phyloP scores from a whole-genome alignment of 2,888 invertebrate genomes.

The Dorcus hopei region DNA sequence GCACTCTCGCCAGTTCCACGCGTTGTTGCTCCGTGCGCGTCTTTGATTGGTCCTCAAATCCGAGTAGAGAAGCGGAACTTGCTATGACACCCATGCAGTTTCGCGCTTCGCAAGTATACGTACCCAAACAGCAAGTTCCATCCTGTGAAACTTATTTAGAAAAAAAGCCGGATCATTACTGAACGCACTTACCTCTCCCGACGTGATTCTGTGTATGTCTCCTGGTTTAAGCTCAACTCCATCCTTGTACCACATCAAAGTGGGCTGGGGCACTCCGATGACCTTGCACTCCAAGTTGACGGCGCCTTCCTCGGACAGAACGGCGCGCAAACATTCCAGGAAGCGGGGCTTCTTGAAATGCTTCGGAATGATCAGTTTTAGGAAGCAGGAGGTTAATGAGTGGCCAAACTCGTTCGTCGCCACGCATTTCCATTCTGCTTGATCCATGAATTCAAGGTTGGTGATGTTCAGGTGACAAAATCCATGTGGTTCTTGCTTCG shows the following conservation, averaged over 20 bases:
- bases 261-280: conserved; percentile 85
- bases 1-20: conserved; percentile 63
- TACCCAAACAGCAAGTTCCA: conserved; percentile 85
- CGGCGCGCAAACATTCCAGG: conserved; percentile 79
- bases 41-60: conserved; percentile 74
- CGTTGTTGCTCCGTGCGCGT: conserved; percentile 51
- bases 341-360: conserved; percentile 88
- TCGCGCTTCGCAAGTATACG: conserved; percentile 85
- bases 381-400: conserved; percentile 81
- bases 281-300: conserved; percentile 92
- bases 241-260: conserved; percentile 91
- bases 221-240: conserved; percentile 86
- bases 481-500: conserved; percentile 67
- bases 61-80: conserved; percentile 82
- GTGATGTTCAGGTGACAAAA: conserved; percentile 70
- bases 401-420: conserved; percentile 87
- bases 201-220: conserved; percentile 86
- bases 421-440: conserved; percentile 90
- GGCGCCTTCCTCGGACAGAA: conserved; percentile 83
- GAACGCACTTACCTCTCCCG: conserved; percentile 60
- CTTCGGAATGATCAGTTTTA: conserved; percentile 79
- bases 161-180: background rate
- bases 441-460: conserved; percentile 76
- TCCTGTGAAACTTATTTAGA: conserved; percentile 49
- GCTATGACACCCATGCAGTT: conserved; percentile 90